A percentile compares a stretch with the other conserved stretches of the same genome.
phyloP scores from a whole-genome alignment of 1,140 invertebrate genomes.

The Drosophila funebris region DNA sequence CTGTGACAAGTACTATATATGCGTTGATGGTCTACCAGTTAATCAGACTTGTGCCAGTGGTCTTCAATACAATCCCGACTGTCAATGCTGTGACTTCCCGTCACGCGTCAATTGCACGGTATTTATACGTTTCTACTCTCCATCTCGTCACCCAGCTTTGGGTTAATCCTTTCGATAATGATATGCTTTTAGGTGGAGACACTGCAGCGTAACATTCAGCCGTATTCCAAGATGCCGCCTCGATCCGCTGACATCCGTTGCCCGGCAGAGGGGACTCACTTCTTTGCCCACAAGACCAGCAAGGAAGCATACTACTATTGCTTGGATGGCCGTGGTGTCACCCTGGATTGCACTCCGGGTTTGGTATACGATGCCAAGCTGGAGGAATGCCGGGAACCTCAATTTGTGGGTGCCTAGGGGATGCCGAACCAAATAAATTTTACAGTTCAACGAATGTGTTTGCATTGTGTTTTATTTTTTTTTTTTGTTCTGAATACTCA shows the following conservation, averaged over 20 bases:
- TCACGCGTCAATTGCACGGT: conserved; percentile 64
- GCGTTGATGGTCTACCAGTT: conserved; percentile 54
- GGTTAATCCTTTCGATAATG: neutral
- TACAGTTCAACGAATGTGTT: conserved; percentile 37
- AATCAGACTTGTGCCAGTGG: conserved; percentile 60
- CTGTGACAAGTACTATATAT: conserved; percentile 71
- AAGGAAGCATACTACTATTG: conserved; percentile 73
- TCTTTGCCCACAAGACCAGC: conserved; percentile 59
- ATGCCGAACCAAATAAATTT: conserved; percentile 33
- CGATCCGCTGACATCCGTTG: conserved; percentile 64
- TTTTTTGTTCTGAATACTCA: conserved; percentile 23
- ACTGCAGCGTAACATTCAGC: conserved; percentile 68
- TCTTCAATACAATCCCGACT: conserved; percentile 57
- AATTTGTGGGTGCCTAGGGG: conserved; percentile 33
- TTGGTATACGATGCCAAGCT: conserved; percentile 58
- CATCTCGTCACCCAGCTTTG: neutral
- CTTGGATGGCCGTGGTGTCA: conserved; percentile 62
- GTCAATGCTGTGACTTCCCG: conserved; percentile 62
- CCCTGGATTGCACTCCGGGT: conserved; percentile 72
- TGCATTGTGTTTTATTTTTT: no score
- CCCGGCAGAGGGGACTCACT: conserved; percentile 59
- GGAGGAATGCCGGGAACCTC: conserved; percentile 56
- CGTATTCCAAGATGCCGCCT: conserved; percentile 61
- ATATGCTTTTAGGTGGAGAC: conserved; percentile 46
- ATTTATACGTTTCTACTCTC: conserved; percentile 12